phyloP scores from a whole-genome alignment of 2,113 vertebrate genomes.

The Mobula hypostoma region DNA sequence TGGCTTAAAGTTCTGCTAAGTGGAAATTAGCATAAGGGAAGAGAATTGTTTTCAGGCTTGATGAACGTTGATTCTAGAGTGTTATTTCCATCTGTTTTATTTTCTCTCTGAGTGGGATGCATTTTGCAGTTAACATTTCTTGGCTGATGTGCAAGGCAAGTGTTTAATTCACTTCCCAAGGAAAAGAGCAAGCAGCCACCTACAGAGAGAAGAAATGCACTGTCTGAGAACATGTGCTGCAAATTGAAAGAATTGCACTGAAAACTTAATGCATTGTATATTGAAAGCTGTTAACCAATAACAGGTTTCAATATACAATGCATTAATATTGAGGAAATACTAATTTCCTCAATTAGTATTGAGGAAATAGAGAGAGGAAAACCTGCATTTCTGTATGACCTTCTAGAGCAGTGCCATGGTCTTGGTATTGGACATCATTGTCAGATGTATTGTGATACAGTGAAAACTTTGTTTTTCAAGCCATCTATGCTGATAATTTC shows the following conservation, averaged over 20 bases:
- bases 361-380: no score
- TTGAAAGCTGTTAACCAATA: neutral
- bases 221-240: neutral
- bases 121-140: neutral
- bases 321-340: no score
- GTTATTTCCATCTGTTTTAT: neutral
- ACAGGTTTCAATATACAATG: no score
- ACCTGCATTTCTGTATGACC: no score
- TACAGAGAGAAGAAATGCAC: neutral
- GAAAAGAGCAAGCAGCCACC: neutral
- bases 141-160: neutral
- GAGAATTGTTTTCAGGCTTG: neutral
- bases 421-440: no score
- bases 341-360: no score
- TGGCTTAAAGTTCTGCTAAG: no score
- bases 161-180: neutral
- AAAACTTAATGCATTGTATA: neutral
- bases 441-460: no score
- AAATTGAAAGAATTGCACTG: neutral
- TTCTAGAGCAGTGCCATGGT: no score
- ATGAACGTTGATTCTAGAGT: neutral
- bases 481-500: no score
- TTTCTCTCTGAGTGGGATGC: neutral
- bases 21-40: neutral
- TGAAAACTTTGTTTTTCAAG: no score